A percentile compares a stretch with the other conserved stretches of the same genome.
phyloP scores from a whole-genome alignment of 2,113 vertebrate species.

The Nycticebus coucang region DNA sequence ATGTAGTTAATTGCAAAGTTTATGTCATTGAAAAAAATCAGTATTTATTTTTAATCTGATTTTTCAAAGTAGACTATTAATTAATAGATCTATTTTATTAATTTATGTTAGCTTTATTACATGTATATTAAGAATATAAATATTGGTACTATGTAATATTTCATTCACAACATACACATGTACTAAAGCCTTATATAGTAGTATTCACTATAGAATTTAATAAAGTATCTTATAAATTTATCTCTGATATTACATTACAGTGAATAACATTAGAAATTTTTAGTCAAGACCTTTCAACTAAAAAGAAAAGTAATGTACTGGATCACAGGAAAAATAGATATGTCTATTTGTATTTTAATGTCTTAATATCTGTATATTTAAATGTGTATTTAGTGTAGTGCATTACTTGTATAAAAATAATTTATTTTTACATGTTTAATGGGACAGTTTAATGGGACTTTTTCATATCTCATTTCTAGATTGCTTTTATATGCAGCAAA shows the following conservation, averaged over 20 bases:
- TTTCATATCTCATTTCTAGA: background rate
- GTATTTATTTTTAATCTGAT: background rate
- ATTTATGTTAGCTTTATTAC: background rate
- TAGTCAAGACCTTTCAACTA: background rate
- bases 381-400: background rate
- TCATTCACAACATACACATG: background rate
- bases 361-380: background rate
- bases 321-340: background rate
- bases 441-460: background rate
- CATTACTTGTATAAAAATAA: background rate
- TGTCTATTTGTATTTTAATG: background rate
- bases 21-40: background rate
- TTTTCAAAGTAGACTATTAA: constrained; percentile 37
- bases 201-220: background rate
- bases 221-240: background rate
- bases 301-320: background rate
- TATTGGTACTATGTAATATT: background rate
- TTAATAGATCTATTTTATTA: background rate
- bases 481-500: background rate
- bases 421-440: background rate
- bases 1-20: background rate
- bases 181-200: background rate
- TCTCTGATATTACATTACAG: background rate
- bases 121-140: background rate
- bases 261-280: constrained; percentile 37